Percentiles rank a stretch among this genome's conserved stretches.
phyloP scores from a whole-genome alignment of 2,797 vertebrate species.

The Forpus xanthops region DNA sequence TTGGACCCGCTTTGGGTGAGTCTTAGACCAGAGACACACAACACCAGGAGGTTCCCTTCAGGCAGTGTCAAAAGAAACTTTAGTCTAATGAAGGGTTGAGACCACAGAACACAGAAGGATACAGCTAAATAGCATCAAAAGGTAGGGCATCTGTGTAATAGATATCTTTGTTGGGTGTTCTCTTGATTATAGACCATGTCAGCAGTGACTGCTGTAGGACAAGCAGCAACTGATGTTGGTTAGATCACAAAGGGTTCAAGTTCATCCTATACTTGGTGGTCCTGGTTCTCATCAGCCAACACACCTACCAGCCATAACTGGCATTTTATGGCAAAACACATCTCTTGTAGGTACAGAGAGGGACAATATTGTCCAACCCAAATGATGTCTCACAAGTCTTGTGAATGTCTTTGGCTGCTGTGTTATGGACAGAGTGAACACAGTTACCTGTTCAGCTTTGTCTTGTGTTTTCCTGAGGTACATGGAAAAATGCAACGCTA shows the following conservation, averaged over 20 bases:
- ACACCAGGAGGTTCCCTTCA: background rate
- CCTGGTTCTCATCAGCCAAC: background rate
- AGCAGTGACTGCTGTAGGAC: background rate
- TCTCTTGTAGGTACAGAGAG: background rate
- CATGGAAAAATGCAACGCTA: background rate
- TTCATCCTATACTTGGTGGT: background rate
- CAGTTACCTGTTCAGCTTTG: background rate
- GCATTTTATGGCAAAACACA: background rate
- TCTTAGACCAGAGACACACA: background rate
- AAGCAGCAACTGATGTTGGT: fast-evolving
- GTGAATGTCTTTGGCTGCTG: background rate
- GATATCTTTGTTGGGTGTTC: background rate
- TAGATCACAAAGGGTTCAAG: background rate
- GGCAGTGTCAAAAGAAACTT: background rate
- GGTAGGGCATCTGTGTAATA: background rate
- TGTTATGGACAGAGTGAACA: background rate
- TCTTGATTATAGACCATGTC: background rate
- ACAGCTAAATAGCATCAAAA: background rate
- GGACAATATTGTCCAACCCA: background rate
- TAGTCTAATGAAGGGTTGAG: background rate
- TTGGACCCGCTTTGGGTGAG: background rate
- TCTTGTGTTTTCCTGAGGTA: background rate
- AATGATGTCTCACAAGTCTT: background rate
- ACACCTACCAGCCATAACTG: background rate
- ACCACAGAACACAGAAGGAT: background rate